phyloP scores from a whole-genome alignment of 2,797 vertebrate genomes.

The Ctenopoma multispine region DNA sequence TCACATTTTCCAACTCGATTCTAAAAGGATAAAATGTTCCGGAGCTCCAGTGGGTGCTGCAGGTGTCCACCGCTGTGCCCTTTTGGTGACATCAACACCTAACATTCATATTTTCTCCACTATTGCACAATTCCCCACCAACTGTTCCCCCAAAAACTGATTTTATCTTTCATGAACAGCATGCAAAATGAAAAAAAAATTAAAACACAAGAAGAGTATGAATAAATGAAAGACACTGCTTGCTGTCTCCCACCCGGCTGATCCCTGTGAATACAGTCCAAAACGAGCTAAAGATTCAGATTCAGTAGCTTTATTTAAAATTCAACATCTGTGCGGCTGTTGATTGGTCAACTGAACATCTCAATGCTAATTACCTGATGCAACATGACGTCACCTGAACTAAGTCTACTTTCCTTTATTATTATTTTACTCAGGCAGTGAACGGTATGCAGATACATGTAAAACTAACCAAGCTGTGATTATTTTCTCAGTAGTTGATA shows the following conservation, averaged over 20 bases:
- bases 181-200: background rate
- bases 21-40: constrained; percentile 6
- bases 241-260: constrained; percentile 11
- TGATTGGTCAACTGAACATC: no score
- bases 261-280: background rate
- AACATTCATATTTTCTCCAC: constrained; percentile 7
- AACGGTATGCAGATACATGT: no score
- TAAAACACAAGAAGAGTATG: background rate
- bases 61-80: background rate
- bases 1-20: background rate
- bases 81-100: background rate
- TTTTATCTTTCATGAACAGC: constrained; percentile 7
- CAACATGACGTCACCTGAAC: no score
- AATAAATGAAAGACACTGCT: constrained; percentile 29
- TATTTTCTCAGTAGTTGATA: no score
- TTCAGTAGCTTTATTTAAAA: no score
- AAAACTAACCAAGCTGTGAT: no score
- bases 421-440: no score
- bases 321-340: no score
- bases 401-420: no score
- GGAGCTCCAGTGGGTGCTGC: background rate
- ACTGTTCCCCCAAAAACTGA: constrained; percentile 11
- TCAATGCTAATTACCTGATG: no score
- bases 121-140: constrained; percentile 13
- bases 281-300: no score